phyloP scores from a whole-genome alignment of 2,113 vertebrate genomes.

The Aleadryas rufinucha region DNA sequence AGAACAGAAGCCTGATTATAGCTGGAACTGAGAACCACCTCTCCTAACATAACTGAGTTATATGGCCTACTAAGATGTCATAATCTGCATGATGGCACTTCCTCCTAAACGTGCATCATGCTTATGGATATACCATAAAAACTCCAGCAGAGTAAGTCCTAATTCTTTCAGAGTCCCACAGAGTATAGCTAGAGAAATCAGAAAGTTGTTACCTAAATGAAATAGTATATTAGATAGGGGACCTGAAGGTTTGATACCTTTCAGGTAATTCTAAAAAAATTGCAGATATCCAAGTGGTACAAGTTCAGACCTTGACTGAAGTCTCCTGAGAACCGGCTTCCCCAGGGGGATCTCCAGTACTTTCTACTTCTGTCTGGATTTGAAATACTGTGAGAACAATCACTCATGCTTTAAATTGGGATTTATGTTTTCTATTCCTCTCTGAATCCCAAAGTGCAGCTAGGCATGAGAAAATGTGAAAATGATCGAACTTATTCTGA shows the following conservation, averaged over 20 bases:
- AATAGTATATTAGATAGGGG: neutral
- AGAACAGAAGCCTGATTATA: constrained; percentile 20
- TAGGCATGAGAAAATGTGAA: neutral
- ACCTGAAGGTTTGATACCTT: neutral
- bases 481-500: neutral
- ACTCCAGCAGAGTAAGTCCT: neutral
- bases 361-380: neutral
- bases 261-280: neutral
- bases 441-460: neutral
- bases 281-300: neutral
- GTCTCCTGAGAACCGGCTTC: neutral
- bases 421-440: constrained; percentile 25
- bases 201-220: neutral
- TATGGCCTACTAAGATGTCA: neutral
- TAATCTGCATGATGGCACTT: neutral
- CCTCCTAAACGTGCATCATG: neutral
- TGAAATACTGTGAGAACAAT: neutral
- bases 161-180: neutral
- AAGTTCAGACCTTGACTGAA: neutral
- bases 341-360: neutral
- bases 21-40: neutral
- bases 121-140: neutral
- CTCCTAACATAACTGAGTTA: neutral
- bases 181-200: neutral
- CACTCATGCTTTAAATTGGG: constrained; percentile 42